phyloP scores from a whole-genome alignment of 2,888 invertebrate genomes.

The Ormyrus thymus region DNA sequence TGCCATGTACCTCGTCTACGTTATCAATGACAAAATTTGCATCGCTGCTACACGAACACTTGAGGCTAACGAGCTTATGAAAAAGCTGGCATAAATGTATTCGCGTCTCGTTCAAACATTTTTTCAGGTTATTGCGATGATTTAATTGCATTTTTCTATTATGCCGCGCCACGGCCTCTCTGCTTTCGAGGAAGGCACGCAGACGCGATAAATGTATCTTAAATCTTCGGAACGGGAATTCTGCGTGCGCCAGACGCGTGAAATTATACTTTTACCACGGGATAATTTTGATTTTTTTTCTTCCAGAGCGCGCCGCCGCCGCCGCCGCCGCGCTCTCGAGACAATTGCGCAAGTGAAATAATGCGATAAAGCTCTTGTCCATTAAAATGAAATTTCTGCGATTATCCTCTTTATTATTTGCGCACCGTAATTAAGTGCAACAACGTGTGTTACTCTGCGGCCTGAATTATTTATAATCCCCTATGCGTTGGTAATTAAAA shows the following conservation, averaged over 20 bases:
- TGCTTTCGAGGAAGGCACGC: neutral
- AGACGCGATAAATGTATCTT: constrained; percentile 40
- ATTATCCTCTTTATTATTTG: constrained; percentile 12
- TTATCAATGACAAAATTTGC: too few relatives aligned
- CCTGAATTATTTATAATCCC: constrained; percentile 35
- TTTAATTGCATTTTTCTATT: constrained; percentile 35
- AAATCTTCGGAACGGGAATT: constrained; percentile 42
- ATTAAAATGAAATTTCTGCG: constrained; percentile 35
- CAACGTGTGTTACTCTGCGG: constrained; percentile 17
- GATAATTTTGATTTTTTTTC: constrained; percentile 37
- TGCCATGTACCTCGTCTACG: too few relatives aligned
- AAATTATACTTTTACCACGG: constrained; percentile 50
- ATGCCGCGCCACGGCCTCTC: constrained; percentile 3
- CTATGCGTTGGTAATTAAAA: constrained; percentile 33
- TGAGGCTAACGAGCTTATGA: too few relatives aligned
- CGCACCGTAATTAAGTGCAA: constrained; percentile 21
- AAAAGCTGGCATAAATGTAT: too few relatives aligned
- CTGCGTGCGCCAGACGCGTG: constrained; percentile 51
- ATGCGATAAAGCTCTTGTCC: constrained; percentile 38
- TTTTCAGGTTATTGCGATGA: constrained; percentile 14
- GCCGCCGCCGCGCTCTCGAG: neutral
- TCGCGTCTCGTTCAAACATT: too few relatives aligned
- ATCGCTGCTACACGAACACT: too few relatives aligned
- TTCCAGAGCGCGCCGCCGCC: neutral
- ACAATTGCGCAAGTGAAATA: constrained; percentile 37